Conservation (phyloP, 2,888 invertebrate genomes). For the Drosophila leonis region DNA sequence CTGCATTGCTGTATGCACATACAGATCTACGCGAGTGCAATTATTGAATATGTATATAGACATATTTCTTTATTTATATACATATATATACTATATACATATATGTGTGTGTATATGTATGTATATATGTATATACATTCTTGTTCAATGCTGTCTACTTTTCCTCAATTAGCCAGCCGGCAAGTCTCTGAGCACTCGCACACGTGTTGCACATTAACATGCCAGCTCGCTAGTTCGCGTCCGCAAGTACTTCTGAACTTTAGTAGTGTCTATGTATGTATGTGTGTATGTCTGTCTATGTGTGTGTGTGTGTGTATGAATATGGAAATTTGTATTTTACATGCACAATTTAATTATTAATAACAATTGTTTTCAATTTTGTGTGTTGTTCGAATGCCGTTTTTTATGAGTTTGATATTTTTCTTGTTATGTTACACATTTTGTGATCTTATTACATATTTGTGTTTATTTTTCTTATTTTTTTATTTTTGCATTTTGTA, state of each 20-base stretch:
- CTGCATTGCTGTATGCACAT: constrained; percentile 18
- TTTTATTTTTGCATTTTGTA: neutral
- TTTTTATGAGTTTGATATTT: neutral
- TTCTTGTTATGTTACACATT: neutral
- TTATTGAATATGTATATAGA: constrained; percentile 9
- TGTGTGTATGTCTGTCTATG: neutral
- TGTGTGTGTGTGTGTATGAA: neutral
- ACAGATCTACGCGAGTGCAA: constrained; percentile 3
- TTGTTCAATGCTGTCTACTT: constrained; percentile 25
- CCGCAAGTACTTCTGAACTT: constrained; percentile 1
- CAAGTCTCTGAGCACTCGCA: constrained; percentile 27
- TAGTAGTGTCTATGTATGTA: neutral
- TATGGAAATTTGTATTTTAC: constrained; percentile 22
- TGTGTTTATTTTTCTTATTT: neutral
- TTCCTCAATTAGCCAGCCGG: constrained; percentile 38
- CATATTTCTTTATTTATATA: neutral
- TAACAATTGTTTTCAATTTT: constrained; percentile 28
- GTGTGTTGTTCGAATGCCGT: constrained; percentile 14
- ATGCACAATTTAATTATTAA: constrained; percentile 30
- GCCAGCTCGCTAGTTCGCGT: neutral
- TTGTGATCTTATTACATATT: neutral
- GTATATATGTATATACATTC: constrained; percentile 4
- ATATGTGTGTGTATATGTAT: neutral
- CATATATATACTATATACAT: neutral
- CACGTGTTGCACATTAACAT: constrained; percentile 73